Conservation (phyloP, 2,888 invertebrate genomes). For the Cephus sareptanus region DNA sequence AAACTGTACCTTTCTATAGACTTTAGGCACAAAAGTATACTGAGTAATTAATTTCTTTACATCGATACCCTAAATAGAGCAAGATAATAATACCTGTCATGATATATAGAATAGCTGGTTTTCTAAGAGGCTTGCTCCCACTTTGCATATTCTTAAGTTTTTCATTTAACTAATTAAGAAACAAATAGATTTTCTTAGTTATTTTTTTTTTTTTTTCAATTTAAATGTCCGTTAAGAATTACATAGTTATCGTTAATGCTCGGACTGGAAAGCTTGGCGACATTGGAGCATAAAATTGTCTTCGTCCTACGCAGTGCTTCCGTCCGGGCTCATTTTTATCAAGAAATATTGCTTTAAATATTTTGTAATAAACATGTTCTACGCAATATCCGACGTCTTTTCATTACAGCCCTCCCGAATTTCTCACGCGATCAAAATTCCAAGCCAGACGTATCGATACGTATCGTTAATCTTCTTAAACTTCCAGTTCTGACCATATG, state of each 20-base stretch:
- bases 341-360: slow-evolving; percentile 42
- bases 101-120: neutral
- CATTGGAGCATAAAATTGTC: neutral
- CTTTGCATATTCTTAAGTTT: neutral
- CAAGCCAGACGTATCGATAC: neutral
- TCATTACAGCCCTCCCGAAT: neutral
- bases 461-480: slow-evolving; percentile 12
- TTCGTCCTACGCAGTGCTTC: slow-evolving; percentile 3
- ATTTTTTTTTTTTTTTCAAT: slow-evolving; percentile 8
- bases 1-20: neutral
- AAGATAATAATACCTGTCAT: neutral
- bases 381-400: slow-evolving; percentile 25
- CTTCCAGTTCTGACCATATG: slow-evolving; percentile 6
- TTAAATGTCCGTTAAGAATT: slow-evolving; percentile 15
- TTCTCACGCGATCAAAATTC: neutral
- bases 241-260: slow-evolving; percentile 3
- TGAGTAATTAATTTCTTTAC: neutral
- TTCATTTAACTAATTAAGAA: neutral
- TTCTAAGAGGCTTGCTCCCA: neutral
- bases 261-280: slow-evolving; percentile 4
- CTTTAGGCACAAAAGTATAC: neutral
- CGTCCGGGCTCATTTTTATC: slow-evolving; percentile 15
- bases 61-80: neutral
- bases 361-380: slow-evolving; percentile 61
- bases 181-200: neutral